These are phyloP conservation scores for Hypotaenidia okinawae DNA, from an alignment of 2,797 vertebrate genomes.

Conservation along the genomic window DNA sequence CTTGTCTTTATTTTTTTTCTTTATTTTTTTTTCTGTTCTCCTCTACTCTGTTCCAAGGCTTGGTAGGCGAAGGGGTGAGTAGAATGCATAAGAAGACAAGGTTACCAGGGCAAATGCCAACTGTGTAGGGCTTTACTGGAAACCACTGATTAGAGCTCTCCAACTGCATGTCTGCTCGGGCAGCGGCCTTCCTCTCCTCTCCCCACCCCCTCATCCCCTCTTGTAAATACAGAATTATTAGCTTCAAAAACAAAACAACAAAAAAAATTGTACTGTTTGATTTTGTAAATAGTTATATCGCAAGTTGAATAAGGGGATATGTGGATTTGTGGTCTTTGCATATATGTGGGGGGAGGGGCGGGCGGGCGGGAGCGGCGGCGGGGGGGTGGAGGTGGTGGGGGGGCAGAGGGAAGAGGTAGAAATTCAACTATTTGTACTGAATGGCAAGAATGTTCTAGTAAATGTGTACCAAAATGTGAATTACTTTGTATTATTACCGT, in stretches of 20 bases:
- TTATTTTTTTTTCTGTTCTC: background rate
- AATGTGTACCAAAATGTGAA: conserved; percentile 99
- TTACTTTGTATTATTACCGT: conserved; percentile 99
- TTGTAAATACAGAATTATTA: conserved; percentile 96
- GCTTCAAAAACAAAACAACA: conserved; percentile 80
- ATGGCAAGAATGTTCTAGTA: conserved; percentile 99
- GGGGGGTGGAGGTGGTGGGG: conserved; percentile 55
- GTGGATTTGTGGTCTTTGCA: conserved; percentile 97
- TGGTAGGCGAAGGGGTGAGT: conserved; percentile 78
- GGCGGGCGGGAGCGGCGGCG: conserved; percentile 1
- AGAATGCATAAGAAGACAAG: conserved; percentile 84
- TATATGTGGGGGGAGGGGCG: conserved; percentile 87
- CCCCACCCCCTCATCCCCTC: conserved; percentile 38
- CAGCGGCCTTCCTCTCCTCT: conserved; percentile 75
- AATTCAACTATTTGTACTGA: conserved; percentile 95
- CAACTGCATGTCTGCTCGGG: conserved; percentile 87
- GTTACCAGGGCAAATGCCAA: conserved; percentile 83
- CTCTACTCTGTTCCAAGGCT: conserved; percentile 73
- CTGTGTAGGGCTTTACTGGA: conserved; percentile 82
- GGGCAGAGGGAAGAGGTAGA: conserved; percentile 69
- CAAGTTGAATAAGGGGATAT: conserved; percentile 90
- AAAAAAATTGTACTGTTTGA: conserved; percentile 91
- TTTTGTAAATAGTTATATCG: conserved; percentile 98
- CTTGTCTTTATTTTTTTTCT: background rate
- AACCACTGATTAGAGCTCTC: conserved; percentile 84